Evolutionary conservation across 2,888 invertebrate species (phyloP), one percentile per base, ranked within the genome.

Genomic region (Leptinotarsa juncta): DNA sequence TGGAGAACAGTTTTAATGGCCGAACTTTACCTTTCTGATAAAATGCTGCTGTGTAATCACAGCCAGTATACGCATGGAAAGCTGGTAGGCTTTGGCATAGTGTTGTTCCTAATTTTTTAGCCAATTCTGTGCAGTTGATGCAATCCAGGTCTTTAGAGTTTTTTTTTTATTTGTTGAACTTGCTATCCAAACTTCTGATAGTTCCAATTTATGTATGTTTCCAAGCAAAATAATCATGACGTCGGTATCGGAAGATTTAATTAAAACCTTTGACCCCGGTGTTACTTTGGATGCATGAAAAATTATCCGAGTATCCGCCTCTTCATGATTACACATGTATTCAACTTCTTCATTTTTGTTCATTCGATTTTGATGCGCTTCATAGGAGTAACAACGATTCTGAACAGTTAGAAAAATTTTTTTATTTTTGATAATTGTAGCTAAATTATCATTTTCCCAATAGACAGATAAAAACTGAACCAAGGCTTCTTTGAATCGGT

Each of bases 401-500:
- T 57, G 53, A 65, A 80, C 73, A 32, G 77, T 80, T 74, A 73
- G 69, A 77, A 76, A 76, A 60, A 71, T 67, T 78, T 79, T 78
- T 76, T 26, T 26, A 5, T 26, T 26, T 26, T 26, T 26, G 5
- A 5, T 26, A 26, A 5, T 5, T 26, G 26, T 26, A 26, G 26
- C 26, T 26, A 26, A 26, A 79, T 72, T 74, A 62, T 83, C 67
- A 71, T 75, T 77, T 65, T 75, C 74, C 84, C 84, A 85, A 72
- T 85, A 75, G 73, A 71, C 65, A 80, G 79, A 78, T 71, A 84
- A 78, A 75, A 84, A 84, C 48, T 78, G 73, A 67, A 84, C 82
- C 72, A 85, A 65, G 67, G 82, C 82, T 67, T 84, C 83, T 82
- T 85, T 84, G 65, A 85, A 84, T 68, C 80, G 76, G 74, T 74